Base-by-base conservation (phyloP, 2,888 invertebrate species). In the Metacarcinus magister region DNA sequence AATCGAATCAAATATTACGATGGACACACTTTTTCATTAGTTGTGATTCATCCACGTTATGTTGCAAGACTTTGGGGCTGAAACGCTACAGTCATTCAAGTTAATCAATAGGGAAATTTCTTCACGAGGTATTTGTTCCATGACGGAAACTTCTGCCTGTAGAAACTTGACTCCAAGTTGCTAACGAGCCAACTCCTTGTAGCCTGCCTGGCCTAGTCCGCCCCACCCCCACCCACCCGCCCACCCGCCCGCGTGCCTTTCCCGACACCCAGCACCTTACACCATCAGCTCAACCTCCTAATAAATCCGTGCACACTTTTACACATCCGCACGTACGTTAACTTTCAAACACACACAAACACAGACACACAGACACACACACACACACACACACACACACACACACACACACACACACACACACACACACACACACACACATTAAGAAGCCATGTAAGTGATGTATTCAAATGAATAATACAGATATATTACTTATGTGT, bases 41-140 rank as follows among this genome's bases (percentile, higher is more conserved):
- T 19, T 19, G 60, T 39, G 39, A 39, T 39, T 4, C 2, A 0
- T 5, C n/a, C 60, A 39, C 46, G 39, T 28, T 32, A 43, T 54
- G 28, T 28, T 44, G 48, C 46, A 32, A 13, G 32, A 10, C 32
- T 39, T 23, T 32, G 19, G 10, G 28, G 39, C 54, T 23, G 5
- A 48, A 19, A 92, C 92, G 44, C 54, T 60, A 92, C 54, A 19
- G 32, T 32, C 39, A 92, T 92, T 32, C 39, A 87, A 87, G 87
- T 87, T 87, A 87, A 87, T 87, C 87, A 87, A 87, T 87, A 87
- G 39, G 39, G 87, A 87, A 87, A 87, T 87, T 87, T 87, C 87
- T 87, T 87, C 87, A 39, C 87, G 39, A 87, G 87, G 87, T 87
- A 87, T 87, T 87, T 87, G 87, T 87, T 87, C 87, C 87, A 87